These are phyloP conservation scores for Mactromeris polynyma DNA, from an alignment of 2,888 invertebrate genomes.

Conservation along the genomic window DNA sequence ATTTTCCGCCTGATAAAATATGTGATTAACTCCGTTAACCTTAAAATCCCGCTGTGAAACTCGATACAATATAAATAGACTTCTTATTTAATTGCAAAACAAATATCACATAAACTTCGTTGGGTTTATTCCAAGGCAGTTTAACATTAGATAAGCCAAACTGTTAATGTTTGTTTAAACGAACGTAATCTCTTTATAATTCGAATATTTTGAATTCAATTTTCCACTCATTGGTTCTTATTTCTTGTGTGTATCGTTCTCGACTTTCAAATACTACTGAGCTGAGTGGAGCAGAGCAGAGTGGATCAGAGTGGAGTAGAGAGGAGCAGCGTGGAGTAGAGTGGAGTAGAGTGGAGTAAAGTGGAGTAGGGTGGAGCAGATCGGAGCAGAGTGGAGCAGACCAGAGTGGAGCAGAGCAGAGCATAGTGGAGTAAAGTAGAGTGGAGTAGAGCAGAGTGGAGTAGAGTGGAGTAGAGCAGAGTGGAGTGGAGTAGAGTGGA, in stretches of 20 bases:
- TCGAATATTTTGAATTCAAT: not conserved
- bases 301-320: no score
- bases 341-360: no score
- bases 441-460: not conserved
- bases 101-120: not conserved
- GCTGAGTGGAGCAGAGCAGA: no score
- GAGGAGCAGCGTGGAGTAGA: no score
- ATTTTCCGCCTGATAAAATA: slow-evolving; percentile 31
- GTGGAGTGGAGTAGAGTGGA: not conserved
- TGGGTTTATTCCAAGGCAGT: not conserved
- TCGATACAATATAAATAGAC: not conserved
- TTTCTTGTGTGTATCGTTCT: not conserved
- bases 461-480: not conserved
- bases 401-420: not conserved
- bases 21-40: slow-evolving; percentile 21
- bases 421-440: no score
- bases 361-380: no score
- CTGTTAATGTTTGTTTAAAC: not conserved
- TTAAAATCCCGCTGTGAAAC: slow-evolving; percentile 5
- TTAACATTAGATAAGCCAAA: not conserved
- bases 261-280: not conserved
- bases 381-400: no score
- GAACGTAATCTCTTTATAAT: not conserved
- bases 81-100: not conserved
- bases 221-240: not conserved